Percentiles rank a stretch among this genome's conserved stretches.
Evolutionary conservation across 2,113 vertebrate species (phyloP).

Genomic region (Pardalotus punctatus): DNA sequence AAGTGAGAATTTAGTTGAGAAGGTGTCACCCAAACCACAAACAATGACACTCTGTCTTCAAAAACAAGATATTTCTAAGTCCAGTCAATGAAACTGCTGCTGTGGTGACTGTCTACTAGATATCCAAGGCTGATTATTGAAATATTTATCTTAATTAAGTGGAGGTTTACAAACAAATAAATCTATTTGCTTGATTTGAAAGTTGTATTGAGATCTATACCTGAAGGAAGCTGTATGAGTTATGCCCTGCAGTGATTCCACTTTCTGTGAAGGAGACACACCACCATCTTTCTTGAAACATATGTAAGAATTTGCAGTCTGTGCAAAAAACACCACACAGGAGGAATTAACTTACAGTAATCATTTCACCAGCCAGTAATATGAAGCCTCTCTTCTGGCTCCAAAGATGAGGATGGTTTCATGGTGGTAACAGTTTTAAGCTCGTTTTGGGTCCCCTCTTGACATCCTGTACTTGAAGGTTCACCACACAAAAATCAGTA

Average conservation of each 20-base stretch:
- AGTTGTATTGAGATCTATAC: background rate
- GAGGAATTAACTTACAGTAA: slow-evolving; percentile 72
- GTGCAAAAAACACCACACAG: background rate
- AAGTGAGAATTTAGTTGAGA: background rate
- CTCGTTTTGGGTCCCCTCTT: background rate
- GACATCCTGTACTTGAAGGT: slow-evolving; percentile 31
- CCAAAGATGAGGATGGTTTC: background rate
- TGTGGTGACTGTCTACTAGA: background rate
- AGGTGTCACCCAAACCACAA: background rate
- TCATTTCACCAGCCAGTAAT: slow-evolving; percentile 74
- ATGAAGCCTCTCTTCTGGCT: slow-evolving; percentile 60
- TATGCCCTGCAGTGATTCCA: background rate
- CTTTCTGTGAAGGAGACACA: background rate
- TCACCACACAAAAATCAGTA: background rate
- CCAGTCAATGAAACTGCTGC: background rate
- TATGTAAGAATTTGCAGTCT: background rate
- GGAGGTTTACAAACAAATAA: too few species aligned
- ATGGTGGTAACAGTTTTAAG: background rate
- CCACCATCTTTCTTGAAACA: background rate
- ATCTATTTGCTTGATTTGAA: background rate
- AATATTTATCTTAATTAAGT: background rate
- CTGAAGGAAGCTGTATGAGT: background rate
- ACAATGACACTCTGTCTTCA: background rate
- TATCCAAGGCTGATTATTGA: background rate
- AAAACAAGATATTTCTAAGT: background rate